Base-by-base conservation (phyloP, 2,113 vertebrate genomes). In the Perccottus glenii region DNA sequence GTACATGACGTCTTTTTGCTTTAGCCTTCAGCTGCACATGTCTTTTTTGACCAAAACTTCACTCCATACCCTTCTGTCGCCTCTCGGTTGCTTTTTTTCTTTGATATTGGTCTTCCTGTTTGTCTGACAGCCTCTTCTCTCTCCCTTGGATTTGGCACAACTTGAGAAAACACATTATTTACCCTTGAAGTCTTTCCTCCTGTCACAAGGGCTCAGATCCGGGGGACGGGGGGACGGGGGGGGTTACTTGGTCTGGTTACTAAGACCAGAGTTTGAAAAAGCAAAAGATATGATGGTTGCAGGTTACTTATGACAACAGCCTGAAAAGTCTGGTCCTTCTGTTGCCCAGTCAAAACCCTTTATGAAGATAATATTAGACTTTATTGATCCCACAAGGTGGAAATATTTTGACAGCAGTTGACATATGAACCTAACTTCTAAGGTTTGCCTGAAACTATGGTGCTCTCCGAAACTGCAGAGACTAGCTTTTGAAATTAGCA, bases 81-180 rank as follows among this genome's bases (percentile, higher is more conserved):
- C 36, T 40, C 61, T 42, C 61, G 49, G 9, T 52, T 53, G 32
- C 77, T 40, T 40, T 40, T 19, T 16, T 51, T 47, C 36, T 44
- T 15, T 43, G 43, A 42, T 14, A n/a, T 56, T 76, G 56, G 19
- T 70, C 68, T 80, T 77, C 74, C 67, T 81, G 58, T 74, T 60
- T 62, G 53, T 75, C 57, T 82, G 62, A 73, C 67, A 32, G 43
- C 70, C 63, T 87, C 71, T 65, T 64, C 73, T 77, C 59, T 32
- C 56, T 43, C 71, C 38, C 69, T 38, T 55, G 45, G 68, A 77
- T 75, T 89, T 90, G 85, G 88, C 80, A 73, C 75, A 67, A 79
- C 78, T 82, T 82, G 59, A 84, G 78, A 88, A 81, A 85, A 78
- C 80, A 75, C 81, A 67, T 86, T 87, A 86, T 88, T 90, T 90